phyloP scores from a whole-genome alignment of 2,888 invertebrate species.

The Drosophila mercatorum region DNA sequence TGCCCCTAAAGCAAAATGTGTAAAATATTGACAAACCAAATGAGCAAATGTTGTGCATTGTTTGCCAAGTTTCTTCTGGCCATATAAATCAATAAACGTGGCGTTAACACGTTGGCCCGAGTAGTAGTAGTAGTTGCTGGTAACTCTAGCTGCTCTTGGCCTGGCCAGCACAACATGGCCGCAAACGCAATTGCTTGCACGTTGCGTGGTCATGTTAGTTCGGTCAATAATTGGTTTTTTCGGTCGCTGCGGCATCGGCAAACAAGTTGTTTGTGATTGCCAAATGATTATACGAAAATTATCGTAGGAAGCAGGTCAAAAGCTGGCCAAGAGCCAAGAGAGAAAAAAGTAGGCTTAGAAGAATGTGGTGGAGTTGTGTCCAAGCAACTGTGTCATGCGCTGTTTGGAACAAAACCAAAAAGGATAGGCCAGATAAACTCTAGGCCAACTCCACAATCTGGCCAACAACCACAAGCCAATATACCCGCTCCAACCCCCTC shows the following conservation, averaged over 20 bases:
- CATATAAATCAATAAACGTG: conserved; percentile 72
- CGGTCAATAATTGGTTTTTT: conserved; percentile 77
- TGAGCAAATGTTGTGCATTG: conserved; percentile 69
- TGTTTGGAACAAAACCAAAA: background rate
- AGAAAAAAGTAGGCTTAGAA: background rate
- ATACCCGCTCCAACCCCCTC: background rate
- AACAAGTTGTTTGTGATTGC: conserved; percentile 76
- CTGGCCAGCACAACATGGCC: conserved; percentile 48
- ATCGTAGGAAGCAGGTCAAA: conserved; percentile 36
- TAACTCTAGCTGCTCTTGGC: conserved; percentile 8
- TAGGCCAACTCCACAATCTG: background rate
- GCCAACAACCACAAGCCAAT: background rate
- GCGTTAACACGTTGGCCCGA: conserved; percentile 64
- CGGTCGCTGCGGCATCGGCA: conserved; percentile 45
- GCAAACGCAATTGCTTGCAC: conserved; percentile 74
- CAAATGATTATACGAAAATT: conserved; percentile 73
- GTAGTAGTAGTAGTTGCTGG: background rate
- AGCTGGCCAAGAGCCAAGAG: conserved; percentile 41
- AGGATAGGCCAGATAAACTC: background rate
- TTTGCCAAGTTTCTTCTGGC: conserved; percentile 45
- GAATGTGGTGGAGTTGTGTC: background rate
- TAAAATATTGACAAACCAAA: conserved; percentile 71
- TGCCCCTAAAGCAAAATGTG: conserved; percentile 43
- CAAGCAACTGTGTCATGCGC: background rate
- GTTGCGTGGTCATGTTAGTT: conserved; percentile 74